phyloP scores from a whole-genome alignment of 2,797 vertebrate genomes.

The Oreochromis mossambicus region DNA sequence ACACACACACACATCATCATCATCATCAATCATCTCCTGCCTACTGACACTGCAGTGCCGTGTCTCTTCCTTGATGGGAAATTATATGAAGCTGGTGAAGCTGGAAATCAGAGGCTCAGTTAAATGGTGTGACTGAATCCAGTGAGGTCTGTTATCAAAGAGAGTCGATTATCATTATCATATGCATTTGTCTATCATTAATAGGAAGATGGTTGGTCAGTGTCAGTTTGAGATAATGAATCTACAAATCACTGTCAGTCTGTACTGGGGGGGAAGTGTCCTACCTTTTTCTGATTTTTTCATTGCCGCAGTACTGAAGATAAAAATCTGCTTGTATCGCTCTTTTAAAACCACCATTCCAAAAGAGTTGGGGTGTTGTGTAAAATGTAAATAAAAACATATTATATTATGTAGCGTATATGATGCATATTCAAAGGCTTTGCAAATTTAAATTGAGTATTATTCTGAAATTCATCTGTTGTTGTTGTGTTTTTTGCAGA shows the following conservation, averaged over 20 bases:
- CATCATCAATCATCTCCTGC: background rate
- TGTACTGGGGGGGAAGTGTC: too few species aligned
- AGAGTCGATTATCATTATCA: background rate
- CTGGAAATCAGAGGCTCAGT: background rate
- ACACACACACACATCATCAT: background rate
- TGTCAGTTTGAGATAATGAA: background rate
- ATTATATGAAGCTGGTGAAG: background rate
- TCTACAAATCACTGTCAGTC: background rate
- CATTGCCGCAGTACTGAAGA: background rate
- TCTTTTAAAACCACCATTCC: background rate
- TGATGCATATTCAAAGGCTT: background rate
- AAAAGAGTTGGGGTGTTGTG: background rate
- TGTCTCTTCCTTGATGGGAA: background rate
- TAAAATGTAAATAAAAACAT: background rate
- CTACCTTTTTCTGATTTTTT: background rate
- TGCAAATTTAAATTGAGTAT: background rate
- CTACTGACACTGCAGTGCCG: background rate
- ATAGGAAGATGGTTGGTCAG: background rate
- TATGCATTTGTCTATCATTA: background rate
- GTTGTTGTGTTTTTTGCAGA: rapidly evolving
- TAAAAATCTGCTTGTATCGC: background rate
- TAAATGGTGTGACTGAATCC: background rate
- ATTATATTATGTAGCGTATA: background rate
- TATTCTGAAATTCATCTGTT: background rate
- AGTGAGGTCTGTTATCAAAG: background rate